These are phyloP conservation scores for Aurelia coerulea DNA, from an alignment of 30 jellyfish, hydroid and myxozoan species.

Conservation along the genomic window DNA sequence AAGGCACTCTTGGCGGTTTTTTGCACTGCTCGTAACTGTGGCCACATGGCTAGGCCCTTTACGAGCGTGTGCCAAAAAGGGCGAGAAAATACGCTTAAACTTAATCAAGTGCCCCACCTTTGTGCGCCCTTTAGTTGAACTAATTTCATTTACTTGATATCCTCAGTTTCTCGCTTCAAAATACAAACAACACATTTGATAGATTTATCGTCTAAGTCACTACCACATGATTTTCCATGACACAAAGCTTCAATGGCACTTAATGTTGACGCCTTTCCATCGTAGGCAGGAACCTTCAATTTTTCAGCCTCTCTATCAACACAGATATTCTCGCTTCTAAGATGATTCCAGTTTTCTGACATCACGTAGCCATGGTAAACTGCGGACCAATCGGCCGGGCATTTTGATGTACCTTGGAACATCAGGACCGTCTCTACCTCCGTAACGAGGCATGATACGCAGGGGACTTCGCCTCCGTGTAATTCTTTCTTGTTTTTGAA, in stretches of 20 bases:
- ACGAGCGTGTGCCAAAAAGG: too few species aligned
- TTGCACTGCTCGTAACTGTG: too few species aligned
- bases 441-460: slow-evolving; percentile 54
- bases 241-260: slow-evolving; percentile 71
- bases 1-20: too few species aligned
- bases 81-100: too few species aligned
- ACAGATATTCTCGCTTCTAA: slow-evolving; percentile 74
- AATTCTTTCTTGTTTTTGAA: slow-evolving; percentile 42
- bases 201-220: slow-evolving; percentile 56
- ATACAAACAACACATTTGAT: slow-evolving; percentile 66
- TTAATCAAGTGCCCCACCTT: too few species aligned
- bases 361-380: slow-evolving; percentile 72
- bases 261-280: slow-evolving; percentile 52
- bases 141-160: background rate
- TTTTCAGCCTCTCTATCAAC: slow-evolving; percentile 77
- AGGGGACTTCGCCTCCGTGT: slow-evolving; percentile 72
- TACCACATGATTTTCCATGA: slow-evolving; percentile 82
- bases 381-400: slow-evolving; percentile 78
- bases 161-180: slow-evolving; percentile 4
- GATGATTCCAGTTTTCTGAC: slow-evolving; percentile 88
- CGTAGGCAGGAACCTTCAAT: slow-evolving; percentile 42
- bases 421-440: slow-evolving; percentile 51
- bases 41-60: too few species aligned
- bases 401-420: slow-evolving; percentile 43
- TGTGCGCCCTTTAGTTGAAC: too few species aligned